phyloP scores from a whole-genome alignment of 2,888 invertebrate species.

The Dasypolia templi region DNA sequence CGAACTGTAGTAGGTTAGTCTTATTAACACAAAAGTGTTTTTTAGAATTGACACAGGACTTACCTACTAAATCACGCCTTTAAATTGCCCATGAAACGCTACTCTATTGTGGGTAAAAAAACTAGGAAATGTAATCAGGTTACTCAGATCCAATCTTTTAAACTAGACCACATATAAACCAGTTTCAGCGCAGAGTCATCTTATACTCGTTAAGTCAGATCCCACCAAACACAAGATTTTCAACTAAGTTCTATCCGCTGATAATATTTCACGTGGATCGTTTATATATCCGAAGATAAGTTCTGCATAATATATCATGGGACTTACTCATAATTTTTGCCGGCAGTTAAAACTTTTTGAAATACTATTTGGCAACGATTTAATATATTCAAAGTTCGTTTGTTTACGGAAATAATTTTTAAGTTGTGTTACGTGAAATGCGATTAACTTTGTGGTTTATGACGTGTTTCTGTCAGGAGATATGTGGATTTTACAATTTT shows the following conservation, averaged over 20 bases:
- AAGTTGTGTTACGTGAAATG: conserved; percentile 49
- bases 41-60: too few species aligned
- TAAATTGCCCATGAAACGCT: background rate
- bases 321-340: conserved; percentile 58
- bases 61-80: too few species aligned
- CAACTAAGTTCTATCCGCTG: conserved; percentile 42
- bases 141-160: background rate
- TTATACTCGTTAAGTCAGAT: conserved; percentile 69
- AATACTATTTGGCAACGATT: conserved; percentile 60
- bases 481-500: background rate
- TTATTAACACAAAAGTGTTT: too few species aligned
- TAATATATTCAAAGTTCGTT: conserved; percentile 49
- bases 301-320: conserved; percentile 59
- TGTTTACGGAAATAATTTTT: conserved; percentile 59
- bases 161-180: conserved; percentile 23
- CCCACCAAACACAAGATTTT: conserved; percentile 58
- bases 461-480: conserved; percentile 2
- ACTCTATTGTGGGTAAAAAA: background rate
- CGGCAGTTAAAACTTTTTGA: conserved; percentile 63
- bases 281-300: conserved; percentile 56
- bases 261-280: conserved; percentile 64
- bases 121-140: background rate
- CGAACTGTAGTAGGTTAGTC: too few species aligned
- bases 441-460: conserved; percentile 14
- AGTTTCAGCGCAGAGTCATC: conserved; percentile 61